A percentile compares a stretch with the other conserved stretches of the same genome.
phyloP scores from a whole-genome alignment of 2,797 vertebrate genomes.

The Myotis daubentonii region DNA sequence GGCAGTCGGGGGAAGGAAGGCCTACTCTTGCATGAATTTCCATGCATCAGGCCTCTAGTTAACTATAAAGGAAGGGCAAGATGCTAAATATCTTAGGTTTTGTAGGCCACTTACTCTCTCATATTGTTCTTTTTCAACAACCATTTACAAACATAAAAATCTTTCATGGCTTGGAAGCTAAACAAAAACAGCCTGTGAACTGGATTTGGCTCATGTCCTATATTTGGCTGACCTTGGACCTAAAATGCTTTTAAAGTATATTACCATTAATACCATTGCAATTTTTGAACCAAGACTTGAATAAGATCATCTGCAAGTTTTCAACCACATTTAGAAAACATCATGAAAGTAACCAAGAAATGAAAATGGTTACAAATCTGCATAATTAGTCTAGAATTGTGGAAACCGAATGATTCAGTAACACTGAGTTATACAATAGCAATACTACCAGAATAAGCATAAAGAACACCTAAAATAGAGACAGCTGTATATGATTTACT shows the following conservation, averaged over 20 bases:
- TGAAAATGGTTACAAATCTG: conserved; percentile 70
- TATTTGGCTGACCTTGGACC: background rate
- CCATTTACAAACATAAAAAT: background rate
- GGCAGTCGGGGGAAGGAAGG: no score
- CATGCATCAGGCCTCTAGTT: no score
- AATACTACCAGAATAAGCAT: conserved; percentile 45
- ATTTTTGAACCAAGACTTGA: conserved; percentile 44
- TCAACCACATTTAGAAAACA: conserved; percentile 41
- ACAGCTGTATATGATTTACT: conserved; percentile 80
- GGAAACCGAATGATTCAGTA: conserved; percentile 45
- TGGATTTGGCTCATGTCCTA: background rate
- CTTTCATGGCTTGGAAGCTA: background rate
- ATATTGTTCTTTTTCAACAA: background rate
- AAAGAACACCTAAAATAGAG: conserved; percentile 71
- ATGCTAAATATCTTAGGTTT: background rate
- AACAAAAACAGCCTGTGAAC: background rate
- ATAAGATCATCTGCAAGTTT: conserved; percentile 58
- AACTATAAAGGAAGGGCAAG: background rate
- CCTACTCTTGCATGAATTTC: no score
- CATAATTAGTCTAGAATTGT: conserved; percentile 35
- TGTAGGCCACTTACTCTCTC: background rate
- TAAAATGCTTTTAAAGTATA: conserved; percentile 28
- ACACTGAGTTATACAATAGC: conserved; percentile 35
- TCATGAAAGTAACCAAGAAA: conserved; percentile 33
- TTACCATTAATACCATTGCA: conserved; percentile 26